Percentiles rank a stretch among this genome's conserved stretches.
Evolutionary conservation across 2,113 vertebrate species (phyloP).

Genomic region (Mesitornis unicolor): DNA sequence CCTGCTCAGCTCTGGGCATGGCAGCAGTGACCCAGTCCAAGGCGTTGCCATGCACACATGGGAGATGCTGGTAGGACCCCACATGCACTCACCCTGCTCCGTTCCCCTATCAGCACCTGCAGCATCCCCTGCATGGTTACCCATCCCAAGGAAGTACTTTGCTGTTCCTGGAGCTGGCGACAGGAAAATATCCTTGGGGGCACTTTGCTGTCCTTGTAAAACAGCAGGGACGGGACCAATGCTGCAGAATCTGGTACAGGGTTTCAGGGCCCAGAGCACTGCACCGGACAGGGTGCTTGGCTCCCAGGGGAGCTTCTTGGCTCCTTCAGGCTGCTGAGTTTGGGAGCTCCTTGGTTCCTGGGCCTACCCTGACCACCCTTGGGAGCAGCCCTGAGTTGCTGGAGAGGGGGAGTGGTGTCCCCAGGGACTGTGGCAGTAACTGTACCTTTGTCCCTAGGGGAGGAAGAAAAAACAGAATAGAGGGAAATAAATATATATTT

Average conservation of each 20-base stretch:
- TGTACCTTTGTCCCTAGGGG: background rate
- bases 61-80: background rate
- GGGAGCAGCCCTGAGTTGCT: rapidly evolving
- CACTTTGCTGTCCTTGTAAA: background rate
- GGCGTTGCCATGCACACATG: rapidly evolving
- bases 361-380: background rate
- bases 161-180: background rate
- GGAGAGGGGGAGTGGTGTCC: background rate
- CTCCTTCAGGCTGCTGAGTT: background rate
- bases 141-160: background rate
- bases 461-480: background rate
- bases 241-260: background rate
- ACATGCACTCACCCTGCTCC: background rate
- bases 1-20: background rate
- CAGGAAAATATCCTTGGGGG: background rate
- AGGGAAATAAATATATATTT: background rate
- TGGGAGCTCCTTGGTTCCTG: background rate
- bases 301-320: background rate
- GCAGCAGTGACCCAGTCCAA: background rate
- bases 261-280: background rate
- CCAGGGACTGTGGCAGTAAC: background rate
- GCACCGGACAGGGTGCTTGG: background rate
- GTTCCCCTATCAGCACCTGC: background rate
- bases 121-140: background rate
- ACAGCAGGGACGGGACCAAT: background rate